Evolutionary conservation across 2,113 vertebrate species (phyloP).

Genomic region (Rhegmatorhina hoffmannsi): DNA sequence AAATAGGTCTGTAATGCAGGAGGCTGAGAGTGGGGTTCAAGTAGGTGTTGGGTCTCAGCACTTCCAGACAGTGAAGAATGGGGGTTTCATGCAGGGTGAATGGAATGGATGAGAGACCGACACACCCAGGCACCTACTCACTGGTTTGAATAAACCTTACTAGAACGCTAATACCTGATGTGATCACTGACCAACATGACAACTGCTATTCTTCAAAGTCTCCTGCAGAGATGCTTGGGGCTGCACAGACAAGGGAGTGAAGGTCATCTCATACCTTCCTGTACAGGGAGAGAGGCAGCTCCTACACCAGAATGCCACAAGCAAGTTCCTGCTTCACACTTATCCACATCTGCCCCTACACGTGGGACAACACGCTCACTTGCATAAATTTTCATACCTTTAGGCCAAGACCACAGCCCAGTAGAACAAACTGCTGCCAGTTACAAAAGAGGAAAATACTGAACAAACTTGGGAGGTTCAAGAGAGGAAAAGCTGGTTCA

Average conservation of each 20-base stretch:
- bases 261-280: constrained; percentile 29
- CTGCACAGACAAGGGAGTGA: constrained; percentile 23
- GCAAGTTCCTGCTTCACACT: constrained; percentile 36
- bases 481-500: constrained; percentile 78
- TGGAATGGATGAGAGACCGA: constrained; percentile 32
- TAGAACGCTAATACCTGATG: constrained; percentile 70
- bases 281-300: constrained; percentile 53
- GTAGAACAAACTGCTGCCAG: constrained; percentile 71
- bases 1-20: constrained; percentile 17
- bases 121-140: constrained; percentile 60
- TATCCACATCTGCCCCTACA: neutral
- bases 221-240: constrained; percentile 44
- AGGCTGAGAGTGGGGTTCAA: constrained; percentile 42
- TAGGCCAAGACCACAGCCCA: constrained; percentile 66
- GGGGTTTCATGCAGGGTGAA: constrained; percentile 74
- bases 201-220: constrained; percentile 54
- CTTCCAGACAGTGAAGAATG: constrained; percentile 60
- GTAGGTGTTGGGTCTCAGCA: constrained; percentile 49
- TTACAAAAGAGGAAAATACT: constrained; percentile 72
- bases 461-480: constrained; percentile 71
- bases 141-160: constrained; percentile 68
- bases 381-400: constrained; percentile 65
- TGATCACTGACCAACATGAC: constrained; percentile 62
- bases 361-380: neutral
- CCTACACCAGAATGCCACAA: neutral